Percentiles rank a stretch among this genome's conserved stretches.
Conservation (phyloP, 2,113 vertebrate species). For the Myiagra hebetior region DNA sequence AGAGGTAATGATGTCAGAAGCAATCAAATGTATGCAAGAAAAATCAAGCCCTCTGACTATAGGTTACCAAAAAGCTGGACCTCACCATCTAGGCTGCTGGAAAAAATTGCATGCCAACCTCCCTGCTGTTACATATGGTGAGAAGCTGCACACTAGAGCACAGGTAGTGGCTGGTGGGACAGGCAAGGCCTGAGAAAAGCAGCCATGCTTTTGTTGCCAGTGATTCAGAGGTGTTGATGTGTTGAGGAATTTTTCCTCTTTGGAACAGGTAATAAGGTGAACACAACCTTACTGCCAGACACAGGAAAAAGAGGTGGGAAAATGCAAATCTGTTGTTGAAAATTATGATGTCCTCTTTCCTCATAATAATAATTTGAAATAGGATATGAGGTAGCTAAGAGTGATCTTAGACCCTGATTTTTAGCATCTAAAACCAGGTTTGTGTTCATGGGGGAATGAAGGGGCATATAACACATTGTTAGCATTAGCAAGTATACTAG, state of each 20-base stretch:
- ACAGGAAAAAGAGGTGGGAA: background rate
- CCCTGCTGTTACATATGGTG: rapidly evolving
- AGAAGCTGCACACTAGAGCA: background rate
- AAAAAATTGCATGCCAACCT: background rate
- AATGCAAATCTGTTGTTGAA: background rate
- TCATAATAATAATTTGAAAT: background rate
- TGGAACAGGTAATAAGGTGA: background rate
- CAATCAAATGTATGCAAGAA: background rate
- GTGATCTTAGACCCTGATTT: background rate
- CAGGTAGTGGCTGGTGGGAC: background rate
- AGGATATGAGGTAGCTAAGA: background rate
- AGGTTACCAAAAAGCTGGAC: background rate
- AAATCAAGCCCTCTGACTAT: background rate
- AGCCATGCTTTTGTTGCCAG: background rate
- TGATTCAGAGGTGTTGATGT: background rate
- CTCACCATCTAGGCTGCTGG: background rate
- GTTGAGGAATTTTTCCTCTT: background rate
- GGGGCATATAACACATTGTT: background rate
- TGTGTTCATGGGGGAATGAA: background rate
- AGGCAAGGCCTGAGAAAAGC: background rate
- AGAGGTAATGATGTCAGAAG: background rate
- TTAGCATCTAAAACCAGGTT: background rate
- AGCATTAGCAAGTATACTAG: background rate
- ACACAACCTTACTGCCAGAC: background rate
- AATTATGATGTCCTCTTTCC: background rate